Evolutionary conservation across 2,888 invertebrate genomes (phyloP), one percentile per base, ranked within the genome.

Genomic region (Calameuta pallipes): DNA sequence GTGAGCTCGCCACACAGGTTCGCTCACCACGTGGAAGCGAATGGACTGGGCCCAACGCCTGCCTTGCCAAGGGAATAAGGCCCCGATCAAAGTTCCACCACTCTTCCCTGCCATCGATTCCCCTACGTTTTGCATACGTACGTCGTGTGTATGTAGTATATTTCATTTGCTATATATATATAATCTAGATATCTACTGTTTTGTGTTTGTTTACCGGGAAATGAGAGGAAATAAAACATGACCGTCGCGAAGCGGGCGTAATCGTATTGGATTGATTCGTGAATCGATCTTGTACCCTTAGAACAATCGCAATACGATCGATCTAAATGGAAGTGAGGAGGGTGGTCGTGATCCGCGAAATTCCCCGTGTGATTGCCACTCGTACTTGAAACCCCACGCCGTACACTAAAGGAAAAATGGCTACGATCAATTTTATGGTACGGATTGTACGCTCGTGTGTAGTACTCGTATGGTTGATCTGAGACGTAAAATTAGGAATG

Each of bases 1-100:
- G 88, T 86, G 87, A 87, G 83, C 81, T 80, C 81, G 82, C 82
- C 81, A 80, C 81, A 83, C 81, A 82, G 80, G 82, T 81, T 81
- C 80, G 82, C 76, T 83, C 82, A 80, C 80, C 80, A 83, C 79
- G 75, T 79, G 79, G 80, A 78, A 83, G 81, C 81, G 80, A 80
- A 81, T 79, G 33, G 71, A 31, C 23, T 56, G 23, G 56, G 23
- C 56, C 56, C 23, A 56, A 56, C 56, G 56, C 56, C 56, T 56
- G 56, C 56, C 1, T 23, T 9, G 23, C 56, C 56, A 56, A 56
- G 56, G 56, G 56, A 23, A 9, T 23, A 56, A 56, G 23, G 56
- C 56, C 56, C 56, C 56, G 56, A 56, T 56, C 56, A 23, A 56
- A 56, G 23, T 56, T 56, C 56, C 56, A 56, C 56, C 56, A 56